Base-by-base conservation (phyloP, 2,888 invertebrate genomes). In the Erebia aethiops region DNA sequence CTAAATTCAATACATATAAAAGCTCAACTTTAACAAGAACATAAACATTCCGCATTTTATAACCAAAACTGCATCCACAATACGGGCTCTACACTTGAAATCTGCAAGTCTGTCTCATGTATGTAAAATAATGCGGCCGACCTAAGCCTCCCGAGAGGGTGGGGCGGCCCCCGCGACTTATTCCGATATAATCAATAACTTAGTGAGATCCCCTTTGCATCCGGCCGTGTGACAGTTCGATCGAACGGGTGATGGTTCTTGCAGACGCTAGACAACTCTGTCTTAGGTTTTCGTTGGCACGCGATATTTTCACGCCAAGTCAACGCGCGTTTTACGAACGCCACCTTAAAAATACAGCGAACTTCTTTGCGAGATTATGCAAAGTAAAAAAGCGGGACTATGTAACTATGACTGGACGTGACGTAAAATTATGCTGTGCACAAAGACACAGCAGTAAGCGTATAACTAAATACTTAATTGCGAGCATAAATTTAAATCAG, bases 171-270 rank as follows among this genome's bases (percentile, higher is more conserved):
- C 81, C 88, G 86, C 89, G 92, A 91, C 92, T 92, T 93, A 93
- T 93, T 93, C 90, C 93, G 88, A 93, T 93, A 93, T 93, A 93
- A 93, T 93, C 93, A 93, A 93, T 93, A 93, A 93, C 93, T 92
- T 92, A 92, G 91, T 89, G 87, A 90, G 91, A 93, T 93, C 92
- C 93, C 92, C 92, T 93, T 93, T 92, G 92, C 93, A 92, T 93
- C 90, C 90, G 89, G 84, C 86, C 88, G 86, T 87, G 92, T 92
- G 93, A 92, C 93, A 93, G 91, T 91, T 91, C 90, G 87, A 90
- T 89, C 90, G 89, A 86, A 87, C 72, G 74, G 74, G 72, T 74
- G 67, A 74, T 71, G 68, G 65, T 51, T 54, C 41, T 57, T 66
- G 62, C 74, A 74, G 57, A 70, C 72, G 43, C 16, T 14, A 70